Evolutionary conservation across 30 jellyfish, hydroid and myxozoan species (phyloP), one percentile per base, ranked within the genome.

Genomic region (Aurelia sp.): DNA sequence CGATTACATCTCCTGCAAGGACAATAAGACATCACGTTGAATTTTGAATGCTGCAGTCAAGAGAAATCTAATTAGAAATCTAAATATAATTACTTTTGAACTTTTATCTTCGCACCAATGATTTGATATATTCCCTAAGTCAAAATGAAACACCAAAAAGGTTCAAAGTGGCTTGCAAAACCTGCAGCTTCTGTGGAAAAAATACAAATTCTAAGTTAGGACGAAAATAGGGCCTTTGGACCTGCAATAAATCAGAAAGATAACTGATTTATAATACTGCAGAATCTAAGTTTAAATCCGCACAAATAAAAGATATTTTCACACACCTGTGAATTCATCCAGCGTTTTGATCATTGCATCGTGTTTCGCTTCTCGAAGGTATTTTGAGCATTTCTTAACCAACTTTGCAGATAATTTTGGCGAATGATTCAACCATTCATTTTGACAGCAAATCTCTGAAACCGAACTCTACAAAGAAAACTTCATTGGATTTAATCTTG

Each of bases 281-380:
- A 18, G 35, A 4, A 38, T 13, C 35, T 21, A 64, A 18, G 41
- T 21, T 17, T 4, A 64, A 21, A 20, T 16, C 5, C 4, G 41
- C 9, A 12, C 9, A 9, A 44, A 44, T 5, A 5, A 13, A 44
- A 38, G 3, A 38, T 7, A 38, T 38, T 9, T 44, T 1, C 13
- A 7, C 55, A 44, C 15, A 92, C 98, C 98, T 3, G 97, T 80
- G 27, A 92, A 80, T 64, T 73, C 97, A 74, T 92, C 98, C 84
- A 92, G 52, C 18, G 80, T 30, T 60, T 79, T 74, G 33, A 82
- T 67, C 85, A 76, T 68, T 4, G 55, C 18, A 13, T 61, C 78
- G 75, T 74, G 95, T 40, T 63, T 63, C 22, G 89, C 89, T 40
- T 66, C 17, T 1, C 53, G 76, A 22, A 86, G 19, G 38, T 71